Conservation (phyloP, 2,113 vertebrate species). For the Tragelaphus scriptus region DNA sequence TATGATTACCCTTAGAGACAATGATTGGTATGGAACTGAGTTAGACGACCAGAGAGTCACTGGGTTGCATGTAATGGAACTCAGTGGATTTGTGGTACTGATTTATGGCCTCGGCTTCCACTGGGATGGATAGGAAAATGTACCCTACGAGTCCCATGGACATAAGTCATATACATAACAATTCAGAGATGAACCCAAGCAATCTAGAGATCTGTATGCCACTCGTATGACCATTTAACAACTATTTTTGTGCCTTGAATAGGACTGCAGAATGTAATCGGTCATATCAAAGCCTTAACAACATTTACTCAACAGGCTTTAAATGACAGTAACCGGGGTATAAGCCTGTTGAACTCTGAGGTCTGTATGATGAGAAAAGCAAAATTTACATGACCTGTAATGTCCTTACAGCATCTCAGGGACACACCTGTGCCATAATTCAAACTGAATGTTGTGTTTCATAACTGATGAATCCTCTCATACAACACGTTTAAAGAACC, state of each 20-base stretch:
- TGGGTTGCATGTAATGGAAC: not conserved
- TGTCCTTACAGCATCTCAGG: not conserved
- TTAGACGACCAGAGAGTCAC: not conserved
- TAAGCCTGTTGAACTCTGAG: not conserved
- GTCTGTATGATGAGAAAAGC: not conserved
- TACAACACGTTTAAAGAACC: not conserved
- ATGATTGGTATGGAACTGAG: not conserved
- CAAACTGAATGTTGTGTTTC: not conserved
- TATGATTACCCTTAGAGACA: not conserved
- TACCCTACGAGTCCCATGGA: not conserved
- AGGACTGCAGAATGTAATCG: not conserved
- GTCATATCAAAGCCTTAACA: not conserved
- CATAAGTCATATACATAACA: not conserved
- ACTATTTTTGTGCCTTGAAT: not conserved
- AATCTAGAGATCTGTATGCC: not conserved
- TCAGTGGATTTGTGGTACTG: not conserved
- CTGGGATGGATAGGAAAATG: not conserved
- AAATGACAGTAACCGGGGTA: not conserved
- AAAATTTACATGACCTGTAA: not conserved
- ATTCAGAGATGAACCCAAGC: not conserved
- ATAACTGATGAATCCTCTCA: not conserved
- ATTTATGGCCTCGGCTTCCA: not conserved
- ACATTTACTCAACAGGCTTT: not conserved
- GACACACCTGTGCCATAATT: not conserved
- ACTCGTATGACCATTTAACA: not conserved